Evolutionary conservation across 2,888 invertebrate species (phyloP).

Genomic region (Acleris emargana): DNA sequence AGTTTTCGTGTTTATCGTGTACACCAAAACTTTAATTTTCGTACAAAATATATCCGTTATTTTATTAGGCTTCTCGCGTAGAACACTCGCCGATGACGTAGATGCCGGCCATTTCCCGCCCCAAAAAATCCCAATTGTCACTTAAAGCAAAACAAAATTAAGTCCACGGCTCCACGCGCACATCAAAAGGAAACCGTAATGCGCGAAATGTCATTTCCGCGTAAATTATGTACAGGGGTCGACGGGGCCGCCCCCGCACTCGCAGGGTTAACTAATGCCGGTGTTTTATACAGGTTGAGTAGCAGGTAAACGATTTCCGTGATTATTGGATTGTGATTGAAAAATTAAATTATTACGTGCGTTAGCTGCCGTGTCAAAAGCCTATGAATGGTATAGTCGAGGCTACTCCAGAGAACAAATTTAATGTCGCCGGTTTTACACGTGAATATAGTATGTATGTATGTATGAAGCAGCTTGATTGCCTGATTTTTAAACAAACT

Average conservation of each 20-base stretch:
- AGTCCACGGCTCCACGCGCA: constrained; percentile 45
- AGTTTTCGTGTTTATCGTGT: too few species aligned
- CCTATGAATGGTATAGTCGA: not conserved
- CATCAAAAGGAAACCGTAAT: constrained; percentile 81
- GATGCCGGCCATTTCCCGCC: constrained; percentile 3
- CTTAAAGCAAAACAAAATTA: constrained; percentile 33
- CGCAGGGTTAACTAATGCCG: constrained; percentile 73
- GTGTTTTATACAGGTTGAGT: constrained; percentile 52
- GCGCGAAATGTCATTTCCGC: constrained; percentile 68
- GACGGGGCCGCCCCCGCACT: constrained; percentile 63
- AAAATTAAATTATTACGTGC: too few species aligned
- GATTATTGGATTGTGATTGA: not conserved
- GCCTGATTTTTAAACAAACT: too few species aligned
- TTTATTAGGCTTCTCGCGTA: not conserved
- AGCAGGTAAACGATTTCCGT: constrained; percentile 28
- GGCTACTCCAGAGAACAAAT: too few species aligned
- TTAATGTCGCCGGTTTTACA: too few species aligned
- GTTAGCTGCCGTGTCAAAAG: not conserved
- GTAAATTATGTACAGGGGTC: constrained; percentile 76
- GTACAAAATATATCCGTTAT: too few species aligned
- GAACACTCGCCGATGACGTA: not conserved
- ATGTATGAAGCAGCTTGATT: too few species aligned
- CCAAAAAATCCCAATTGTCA: constrained; percentile 22
- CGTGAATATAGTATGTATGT: too few species aligned
- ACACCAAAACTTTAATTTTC: too few species aligned